These are phyloP conservation scores for Siderastrea radians DNA, from an alignment of 92 coral and sea anemone species.

Conservation along the genomic window DNA sequence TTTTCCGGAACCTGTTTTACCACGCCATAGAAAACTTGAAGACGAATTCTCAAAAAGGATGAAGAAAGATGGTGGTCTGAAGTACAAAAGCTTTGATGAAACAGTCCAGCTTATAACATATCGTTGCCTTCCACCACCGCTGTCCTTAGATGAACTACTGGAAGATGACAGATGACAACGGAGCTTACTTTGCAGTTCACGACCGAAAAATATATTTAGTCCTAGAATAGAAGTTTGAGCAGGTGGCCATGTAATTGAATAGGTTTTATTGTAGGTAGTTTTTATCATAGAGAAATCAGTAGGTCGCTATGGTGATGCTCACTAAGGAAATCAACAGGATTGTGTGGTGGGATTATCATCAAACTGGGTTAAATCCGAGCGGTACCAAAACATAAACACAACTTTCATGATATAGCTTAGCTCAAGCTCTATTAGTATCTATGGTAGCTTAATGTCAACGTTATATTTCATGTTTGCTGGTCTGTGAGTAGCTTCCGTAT, in stretches of 20 bases:
- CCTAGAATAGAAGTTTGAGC: not conserved
- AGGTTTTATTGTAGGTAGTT: not conserved
- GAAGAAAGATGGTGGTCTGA: constrained; percentile 92
- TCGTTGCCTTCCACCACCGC: constrained; percentile 94
- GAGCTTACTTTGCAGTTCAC: not conserved
- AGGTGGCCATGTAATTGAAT: not conserved
- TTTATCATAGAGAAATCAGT: not conserved
- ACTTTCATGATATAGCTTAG: no score
- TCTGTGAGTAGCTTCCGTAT: no score
- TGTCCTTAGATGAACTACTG: constrained; percentile 73
- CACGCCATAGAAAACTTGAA: constrained; percentile 73
- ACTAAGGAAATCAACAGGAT: not conserved
- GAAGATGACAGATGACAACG: constrained; percentile 25
- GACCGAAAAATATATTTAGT: not conserved
- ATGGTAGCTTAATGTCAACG: no score
- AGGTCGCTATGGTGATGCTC: not conserved
- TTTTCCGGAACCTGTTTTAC: constrained; percentile 90
- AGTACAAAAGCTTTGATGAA: constrained; percentile 88
- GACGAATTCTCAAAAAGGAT: constrained; percentile 95
- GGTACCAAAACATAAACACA: no score
- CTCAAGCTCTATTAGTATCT: no score
- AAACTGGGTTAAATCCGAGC: no score
- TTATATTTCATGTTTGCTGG: no score
- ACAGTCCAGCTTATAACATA: constrained; percentile 80
- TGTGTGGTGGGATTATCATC: no score